Conservation (phyloP, 2,888 invertebrate genomes). For the Osmoderma eremita region DNA sequence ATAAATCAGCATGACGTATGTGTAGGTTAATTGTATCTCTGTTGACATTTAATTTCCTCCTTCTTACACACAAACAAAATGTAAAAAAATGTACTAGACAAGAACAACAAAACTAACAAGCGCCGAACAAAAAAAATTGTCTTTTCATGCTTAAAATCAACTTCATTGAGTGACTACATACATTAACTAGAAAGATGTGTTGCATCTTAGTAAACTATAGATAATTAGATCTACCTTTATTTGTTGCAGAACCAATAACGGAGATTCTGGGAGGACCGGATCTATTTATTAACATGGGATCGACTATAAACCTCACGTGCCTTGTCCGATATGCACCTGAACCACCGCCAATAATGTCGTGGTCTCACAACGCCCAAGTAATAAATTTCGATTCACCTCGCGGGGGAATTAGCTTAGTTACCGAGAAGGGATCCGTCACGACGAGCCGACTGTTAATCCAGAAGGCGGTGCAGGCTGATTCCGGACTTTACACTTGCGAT, state of each 20-base stretch:
- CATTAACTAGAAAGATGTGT: no score
- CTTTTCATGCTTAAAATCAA: no score
- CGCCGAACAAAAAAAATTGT: no score
- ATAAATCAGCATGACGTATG: no score
- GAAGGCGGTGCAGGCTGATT: conserved; percentile 81
- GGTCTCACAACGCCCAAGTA: conserved; percentile 84
- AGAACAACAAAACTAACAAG: no score
- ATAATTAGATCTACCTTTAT: not conserved
- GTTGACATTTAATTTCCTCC: no score
- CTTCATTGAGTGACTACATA: no score
- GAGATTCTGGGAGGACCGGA: conserved; percentile 85
- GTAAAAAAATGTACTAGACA: no score
- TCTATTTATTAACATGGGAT: conserved; percentile 85
- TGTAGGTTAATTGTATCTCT: no score
- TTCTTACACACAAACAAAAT: no score
- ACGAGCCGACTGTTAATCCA: conserved; percentile 86
- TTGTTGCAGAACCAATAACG: conserved; percentile 79
- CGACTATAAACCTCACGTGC: conserved; percentile 89
- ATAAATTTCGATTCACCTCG: conserved; percentile 92
- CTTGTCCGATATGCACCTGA: conserved; percentile 85
- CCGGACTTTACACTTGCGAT: conserved; percentile 84
- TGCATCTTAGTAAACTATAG: not conserved
- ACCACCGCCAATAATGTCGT: conserved; percentile 83
- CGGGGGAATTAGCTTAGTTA: conserved; percentile 87
- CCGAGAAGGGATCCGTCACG: conserved; percentile 85